phyloP scores from a whole-genome alignment of 2,888 invertebrate species.

The Plebejus anna region DNA sequence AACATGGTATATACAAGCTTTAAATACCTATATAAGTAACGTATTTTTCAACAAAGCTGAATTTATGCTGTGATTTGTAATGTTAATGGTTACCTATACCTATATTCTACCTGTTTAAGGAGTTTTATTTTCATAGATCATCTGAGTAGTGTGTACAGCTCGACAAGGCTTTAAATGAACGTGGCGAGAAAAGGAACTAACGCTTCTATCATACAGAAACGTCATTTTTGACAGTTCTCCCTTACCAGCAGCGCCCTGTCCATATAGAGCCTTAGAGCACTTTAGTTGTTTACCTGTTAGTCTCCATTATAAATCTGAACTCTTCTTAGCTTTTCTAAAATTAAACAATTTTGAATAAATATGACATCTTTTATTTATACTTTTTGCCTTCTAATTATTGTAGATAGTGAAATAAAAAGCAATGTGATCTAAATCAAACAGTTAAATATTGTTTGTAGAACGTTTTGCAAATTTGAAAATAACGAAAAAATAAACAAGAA shows the following conservation, averaged over 20 bases:
- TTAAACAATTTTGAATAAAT: not conserved
- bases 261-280: too few species aligned
- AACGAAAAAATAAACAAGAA: too few species aligned
- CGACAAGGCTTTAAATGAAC: too few species aligned
- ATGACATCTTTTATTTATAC: not conserved
- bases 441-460: too few species aligned
- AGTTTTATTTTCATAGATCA: conserved; percentile 19
- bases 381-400: too few species aligned
- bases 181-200: too few species aligned
- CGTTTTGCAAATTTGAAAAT: too few species aligned
- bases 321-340: conserved; percentile 2
- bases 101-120: not conserved
- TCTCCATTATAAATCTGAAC: not conserved
- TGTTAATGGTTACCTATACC: conserved; percentile 8
- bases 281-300: not conserved
- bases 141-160: not conserved
- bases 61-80: conserved; percentile 46
- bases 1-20: conserved; percentile 38
- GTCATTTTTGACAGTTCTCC: too few species aligned
- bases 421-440: too few species aligned
- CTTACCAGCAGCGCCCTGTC: too few species aligned
- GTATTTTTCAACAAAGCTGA: conserved; percentile 48
- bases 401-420: too few species aligned
- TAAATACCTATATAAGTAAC: conserved; percentile 32
- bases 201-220: too few species aligned